Evolutionary conservation across 2,113 vertebrate species (phyloP), one percentile per base, ranked within the genome.

Genomic region (Porphyrio hochstetteri): DNA sequence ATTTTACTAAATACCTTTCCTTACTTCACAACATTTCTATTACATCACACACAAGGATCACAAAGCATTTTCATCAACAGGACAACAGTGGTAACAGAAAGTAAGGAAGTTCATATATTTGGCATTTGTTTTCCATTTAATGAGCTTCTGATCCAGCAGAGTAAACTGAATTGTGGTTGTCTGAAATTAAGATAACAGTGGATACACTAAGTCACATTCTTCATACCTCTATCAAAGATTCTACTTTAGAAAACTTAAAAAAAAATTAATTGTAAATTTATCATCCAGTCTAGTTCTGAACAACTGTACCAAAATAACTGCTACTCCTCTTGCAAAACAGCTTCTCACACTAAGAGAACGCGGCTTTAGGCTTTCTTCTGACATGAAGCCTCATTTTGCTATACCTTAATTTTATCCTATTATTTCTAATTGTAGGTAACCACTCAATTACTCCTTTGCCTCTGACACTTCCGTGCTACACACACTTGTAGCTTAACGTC

Each of bases 381-480:
- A 78, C 48, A 52, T 10, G 9, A 82, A 77, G 68, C 23, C 38
- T 60, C 9, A 33, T 82, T 75, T 70, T 70, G 35, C 46, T 46
- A 19, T 15, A 70, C 46, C 42, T 70, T 77, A 84, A 28, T 42
- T 59, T 59, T 55, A 74, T 13, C 31, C 50, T 57, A 16, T 71
- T 57, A 61, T 46, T 85, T 70, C 65, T 40, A 36, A 9, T n/a
- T 38, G 57, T 1, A 83, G 50, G 35, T 64, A 79, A 88, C 31
- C 52, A 59, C 42, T 38, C 27, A 5, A 14, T 40, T 28, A 61
- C n/a, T 77, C 29, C 14, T 82, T 67, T 57, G 27, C 44, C 57
- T 35, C 44, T 16, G 19, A 35, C 3, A 2, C 19, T 31, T 77
- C 42, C 38, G 52, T 1, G 0, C 31, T 31, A 3, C 2, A 38